Conservation (phyloP, 2,113 vertebrate species). For the Origma solitaria region DNA sequence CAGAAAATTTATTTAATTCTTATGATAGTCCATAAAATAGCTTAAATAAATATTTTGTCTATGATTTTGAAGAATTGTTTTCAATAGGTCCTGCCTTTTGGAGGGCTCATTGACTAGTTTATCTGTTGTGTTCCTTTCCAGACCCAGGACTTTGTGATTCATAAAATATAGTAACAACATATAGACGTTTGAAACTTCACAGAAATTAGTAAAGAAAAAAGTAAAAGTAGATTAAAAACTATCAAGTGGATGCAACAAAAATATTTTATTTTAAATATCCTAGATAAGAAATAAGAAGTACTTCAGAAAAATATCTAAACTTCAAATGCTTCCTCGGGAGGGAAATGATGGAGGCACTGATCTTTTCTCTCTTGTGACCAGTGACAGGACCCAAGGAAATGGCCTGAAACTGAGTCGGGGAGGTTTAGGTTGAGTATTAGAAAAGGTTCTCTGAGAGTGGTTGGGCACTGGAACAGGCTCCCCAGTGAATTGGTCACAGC, state of each 20-base stretch:
- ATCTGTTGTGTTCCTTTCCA: not conserved
- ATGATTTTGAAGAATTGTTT: not conserved
- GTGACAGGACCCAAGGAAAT: not conserved
- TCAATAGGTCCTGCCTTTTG: not conserved
- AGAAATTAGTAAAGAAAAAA: not conserved
- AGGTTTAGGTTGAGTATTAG: not conserved
- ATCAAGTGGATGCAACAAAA: not conserved
- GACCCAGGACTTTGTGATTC: not conserved
- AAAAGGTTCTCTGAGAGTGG: not conserved
- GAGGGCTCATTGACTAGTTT: not conserved
- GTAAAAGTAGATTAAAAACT: not conserved
- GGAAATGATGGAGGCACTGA: not conserved
- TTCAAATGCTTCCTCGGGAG: not conserved
- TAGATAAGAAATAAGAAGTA: not conserved
- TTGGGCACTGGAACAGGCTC: not conserved
- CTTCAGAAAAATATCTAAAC: not conserved
- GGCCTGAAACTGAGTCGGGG: not conserved
- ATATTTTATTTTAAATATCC: not conserved
- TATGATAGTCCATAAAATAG: not conserved
- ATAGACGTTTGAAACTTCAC: not conserved
- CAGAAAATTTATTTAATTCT: not conserved
- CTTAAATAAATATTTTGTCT: not conserved
- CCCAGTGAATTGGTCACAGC: too few relatives aligned
- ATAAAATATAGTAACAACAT: not conserved
- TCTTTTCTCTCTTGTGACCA: not conserved